A percentile compares a stretch with the other conserved stretches of the same genome.
Evolutionary conservation across 1,140 invertebrate genomes (phyloP).

Genomic region (Lithobius niger): DNA sequence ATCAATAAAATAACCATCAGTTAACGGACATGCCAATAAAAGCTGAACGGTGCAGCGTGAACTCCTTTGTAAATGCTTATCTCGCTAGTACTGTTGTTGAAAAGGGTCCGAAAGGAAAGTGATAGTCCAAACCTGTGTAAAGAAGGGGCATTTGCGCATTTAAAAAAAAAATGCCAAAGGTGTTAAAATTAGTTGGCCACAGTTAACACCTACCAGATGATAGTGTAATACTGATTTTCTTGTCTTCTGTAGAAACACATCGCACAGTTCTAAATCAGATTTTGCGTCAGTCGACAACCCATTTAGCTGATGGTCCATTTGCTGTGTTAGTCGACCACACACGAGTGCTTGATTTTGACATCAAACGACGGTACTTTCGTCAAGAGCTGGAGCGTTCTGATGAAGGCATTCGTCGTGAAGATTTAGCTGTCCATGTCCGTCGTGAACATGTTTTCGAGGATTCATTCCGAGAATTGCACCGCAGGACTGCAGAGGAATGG

Average conservation of each 20-base stretch:
- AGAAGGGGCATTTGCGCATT: too few relatives aligned
- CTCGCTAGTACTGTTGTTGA: too few relatives aligned
- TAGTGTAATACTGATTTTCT: slow-evolving; percentile 5
- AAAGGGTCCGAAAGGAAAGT: too few relatives aligned
- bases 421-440: slow-evolving; percentile 76
- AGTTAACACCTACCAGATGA: too few relatives aligned
- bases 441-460: slow-evolving; percentile 82
- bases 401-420: slow-evolving; percentile 67
- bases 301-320: slow-evolving; percentile 77
- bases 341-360: slow-evolving; percentile 79
- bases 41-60: too few relatives aligned
- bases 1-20: too few relatives aligned
- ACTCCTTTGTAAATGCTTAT: too few relatives aligned
- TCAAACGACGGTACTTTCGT: slow-evolving; percentile 79
- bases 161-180: too few relatives aligned
- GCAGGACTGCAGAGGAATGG: slow-evolving; percentile 76
- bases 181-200: too few relatives aligned
- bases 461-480: slow-evolving; percentile 75
- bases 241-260: slow-evolving; percentile 54
- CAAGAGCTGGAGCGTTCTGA: slow-evolving; percentile 69
- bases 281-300: slow-evolving; percentile 67
- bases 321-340: slow-evolving; percentile 81
- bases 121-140: too few relatives aligned
- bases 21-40: too few relatives aligned
- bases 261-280: slow-evolving; percentile 85